phyloP scores from a whole-genome alignment of 2,113 vertebrate genomes.

The Mesitornis unicolor region DNA sequence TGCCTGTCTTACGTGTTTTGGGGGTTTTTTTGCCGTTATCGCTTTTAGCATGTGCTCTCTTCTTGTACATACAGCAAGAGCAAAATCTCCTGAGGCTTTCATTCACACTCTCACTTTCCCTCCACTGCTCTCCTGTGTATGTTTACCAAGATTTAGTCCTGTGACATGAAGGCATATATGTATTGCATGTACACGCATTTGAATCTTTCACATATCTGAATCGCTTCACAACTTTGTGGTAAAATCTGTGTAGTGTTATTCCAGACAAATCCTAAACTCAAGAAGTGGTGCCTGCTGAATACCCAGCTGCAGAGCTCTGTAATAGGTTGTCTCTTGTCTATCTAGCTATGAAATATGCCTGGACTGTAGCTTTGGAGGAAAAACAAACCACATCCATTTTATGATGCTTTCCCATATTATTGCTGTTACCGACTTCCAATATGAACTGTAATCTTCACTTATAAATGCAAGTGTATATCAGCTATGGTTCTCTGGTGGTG shows the following conservation, averaged over 20 bases:
- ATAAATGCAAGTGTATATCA: background rate
- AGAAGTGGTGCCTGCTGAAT: background rate
- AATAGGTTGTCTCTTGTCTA: background rate
- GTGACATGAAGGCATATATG: background rate
- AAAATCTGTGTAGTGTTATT: background rate
- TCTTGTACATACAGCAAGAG: background rate
- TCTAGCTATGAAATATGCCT: background rate
- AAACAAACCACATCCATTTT: background rate
- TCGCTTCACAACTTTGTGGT: background rate
- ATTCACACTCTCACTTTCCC: background rate
- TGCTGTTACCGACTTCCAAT: background rate
- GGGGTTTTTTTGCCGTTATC: background rate
- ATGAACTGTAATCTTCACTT: background rate
- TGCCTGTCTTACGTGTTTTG: background rate
- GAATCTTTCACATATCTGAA: background rate
- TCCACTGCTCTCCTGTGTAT: fast-evolving
- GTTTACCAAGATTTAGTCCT: background rate
- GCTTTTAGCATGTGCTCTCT: background rate
- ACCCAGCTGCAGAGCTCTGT: background rate
- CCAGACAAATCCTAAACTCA: background rate
- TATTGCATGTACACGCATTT: background rate
- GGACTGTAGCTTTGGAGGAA: background rate
- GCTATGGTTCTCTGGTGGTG: background rate
- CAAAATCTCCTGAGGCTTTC: background rate
- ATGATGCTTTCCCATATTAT: background rate